These are phyloP conservation scores for Tachystola acroxantha DNA, from an alignment of 2,888 invertebrate species.

Conservation along the genomic window DNA sequence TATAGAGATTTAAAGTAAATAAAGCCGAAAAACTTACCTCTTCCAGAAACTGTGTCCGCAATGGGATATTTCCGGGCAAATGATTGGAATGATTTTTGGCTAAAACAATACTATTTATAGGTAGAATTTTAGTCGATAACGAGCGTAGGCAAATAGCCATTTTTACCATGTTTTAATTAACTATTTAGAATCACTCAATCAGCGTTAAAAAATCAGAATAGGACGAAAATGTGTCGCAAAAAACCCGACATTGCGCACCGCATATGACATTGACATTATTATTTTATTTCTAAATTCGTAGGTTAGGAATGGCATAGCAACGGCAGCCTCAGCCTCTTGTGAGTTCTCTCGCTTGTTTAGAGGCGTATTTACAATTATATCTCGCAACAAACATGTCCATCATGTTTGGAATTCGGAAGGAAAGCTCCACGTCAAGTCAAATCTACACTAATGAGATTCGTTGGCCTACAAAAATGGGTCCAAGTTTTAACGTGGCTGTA, in stretches of 20 bases:
- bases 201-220: conserved; percentile 33
- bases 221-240: conserved; percentile 45
- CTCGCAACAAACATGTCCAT: too few relatives aligned
- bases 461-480: too few relatives aligned
- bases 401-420: too few relatives aligned
- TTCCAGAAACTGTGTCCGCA: conserved; percentile 69
- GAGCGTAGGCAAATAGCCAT: conserved; percentile 80
- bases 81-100: conserved; percentile 74
- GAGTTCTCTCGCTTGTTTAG: too few relatives aligned
- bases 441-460: too few relatives aligned
- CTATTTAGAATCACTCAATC: conserved; percentile 27
- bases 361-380: too few relatives aligned
- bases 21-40: conserved; percentile 57
- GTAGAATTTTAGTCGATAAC: conserved; percentile 74
- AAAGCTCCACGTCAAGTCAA: too few relatives aligned
- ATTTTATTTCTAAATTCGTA: conserved; percentile 22
- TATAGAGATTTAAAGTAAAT: conserved; percentile 5
- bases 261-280: conserved; percentile 12
- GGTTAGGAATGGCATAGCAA: too few relatives aligned
- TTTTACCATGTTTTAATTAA: conserved; percentile 36
- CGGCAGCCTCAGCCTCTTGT: too few relatives aligned
- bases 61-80: conserved; percentile 67
- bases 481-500: too few relatives aligned
- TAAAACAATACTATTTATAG: conserved; percentile 71
- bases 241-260: conserved; percentile 38